Percentiles rank a stretch among this genome's conserved stretches.
phyloP scores from a whole-genome alignment of 2,888 invertebrate genomes.

The Steromphala cineraria region DNA sequence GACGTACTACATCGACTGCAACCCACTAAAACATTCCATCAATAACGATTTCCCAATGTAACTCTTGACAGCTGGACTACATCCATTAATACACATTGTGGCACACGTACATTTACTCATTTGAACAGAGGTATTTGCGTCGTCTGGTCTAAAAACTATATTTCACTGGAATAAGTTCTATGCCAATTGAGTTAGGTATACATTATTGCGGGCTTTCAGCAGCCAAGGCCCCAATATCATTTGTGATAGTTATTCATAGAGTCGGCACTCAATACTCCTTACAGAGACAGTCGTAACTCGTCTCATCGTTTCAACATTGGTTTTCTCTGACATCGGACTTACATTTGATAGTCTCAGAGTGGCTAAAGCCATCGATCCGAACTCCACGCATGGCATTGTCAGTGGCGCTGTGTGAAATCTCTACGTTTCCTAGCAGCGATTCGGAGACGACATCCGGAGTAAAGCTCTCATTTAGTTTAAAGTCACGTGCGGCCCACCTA shows the following conservation, averaged over 20 bases:
- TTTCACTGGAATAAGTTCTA: neutral
- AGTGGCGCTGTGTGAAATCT: neutral
- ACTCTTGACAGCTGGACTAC: no score
- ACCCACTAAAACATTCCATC: no score
- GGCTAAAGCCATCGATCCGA: neutral
- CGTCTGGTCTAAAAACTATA: neutral
- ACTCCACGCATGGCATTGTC: neutral
- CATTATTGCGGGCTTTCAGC: neutral
- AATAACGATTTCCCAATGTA: no score
- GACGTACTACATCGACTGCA: no score
- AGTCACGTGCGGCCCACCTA: neutral
- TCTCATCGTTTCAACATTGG: conserved; percentile 1
- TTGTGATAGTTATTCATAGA: conserved; percentile 5
- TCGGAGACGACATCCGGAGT: neutral
- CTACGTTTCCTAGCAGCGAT: neutral
- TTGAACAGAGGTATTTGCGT: no score
- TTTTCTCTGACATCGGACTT: conserved; percentile 14
- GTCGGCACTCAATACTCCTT: neutral
- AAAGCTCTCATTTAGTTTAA: neutral
- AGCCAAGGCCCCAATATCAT: neutral
- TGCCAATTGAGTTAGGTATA: neutral
- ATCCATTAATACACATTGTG: no score
- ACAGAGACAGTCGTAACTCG: neutral
- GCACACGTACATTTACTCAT: no score
- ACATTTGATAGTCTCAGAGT: conserved; percentile 6